Percentiles rank a stretch among this genome's conserved stretches.
Conservation (phyloP, 2,888 invertebrate genomes). For the Chrysina gloriosa region DNA sequence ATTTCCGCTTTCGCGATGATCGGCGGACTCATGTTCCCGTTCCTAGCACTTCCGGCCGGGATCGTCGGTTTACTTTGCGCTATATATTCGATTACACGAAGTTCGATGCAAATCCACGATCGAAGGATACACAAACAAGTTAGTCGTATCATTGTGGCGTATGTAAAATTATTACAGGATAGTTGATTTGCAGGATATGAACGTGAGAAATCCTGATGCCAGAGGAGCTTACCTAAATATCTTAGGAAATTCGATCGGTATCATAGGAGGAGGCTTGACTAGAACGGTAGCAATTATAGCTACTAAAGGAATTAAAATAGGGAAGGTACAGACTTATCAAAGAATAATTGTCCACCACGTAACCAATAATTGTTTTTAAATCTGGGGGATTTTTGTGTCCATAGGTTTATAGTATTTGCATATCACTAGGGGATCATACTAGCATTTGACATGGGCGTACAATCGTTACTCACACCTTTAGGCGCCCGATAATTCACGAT, state of each 20-base stretch:
- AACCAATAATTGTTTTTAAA: too few species aligned
- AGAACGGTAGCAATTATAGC: slow-evolving; percentile 47
- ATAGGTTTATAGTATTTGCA: too few species aligned
- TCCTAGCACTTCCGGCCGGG: slow-evolving; percentile 21
- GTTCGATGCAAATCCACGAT: slow-evolving; percentile 65
- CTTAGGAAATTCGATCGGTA: slow-evolving; percentile 69
- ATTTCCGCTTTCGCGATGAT: slow-evolving; percentile 56
- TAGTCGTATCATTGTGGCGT: slow-evolving; percentile 39
- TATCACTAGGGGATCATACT: too few species aligned
- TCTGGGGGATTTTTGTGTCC: too few species aligned
- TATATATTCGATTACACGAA: slow-evolving; percentile 68
- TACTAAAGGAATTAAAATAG: slow-evolving; percentile 64
- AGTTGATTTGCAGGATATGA: slow-evolving; percentile 55
- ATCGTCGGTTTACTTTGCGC: slow-evolving; percentile 28
- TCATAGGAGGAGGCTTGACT: slow-evolving; percentile 68
- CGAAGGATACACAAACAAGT: slow-evolving; percentile 69
- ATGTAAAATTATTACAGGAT: background rate
- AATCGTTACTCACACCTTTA: too few species aligned
- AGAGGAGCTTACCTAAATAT: slow-evolving; percentile 73
- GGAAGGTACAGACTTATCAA: slow-evolving; percentile 62
- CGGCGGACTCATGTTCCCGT: slow-evolving; percentile 55
- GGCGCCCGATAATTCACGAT: too few species aligned
- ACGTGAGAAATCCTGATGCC: slow-evolving; percentile 68
- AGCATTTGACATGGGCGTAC: too few species aligned
- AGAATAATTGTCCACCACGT: background rate